A percentile compares a stretch with the other conserved stretches of the same genome.
phyloP scores from a whole-genome alignment of 2,888 invertebrate genomes.

The Brenthis ino region DNA sequence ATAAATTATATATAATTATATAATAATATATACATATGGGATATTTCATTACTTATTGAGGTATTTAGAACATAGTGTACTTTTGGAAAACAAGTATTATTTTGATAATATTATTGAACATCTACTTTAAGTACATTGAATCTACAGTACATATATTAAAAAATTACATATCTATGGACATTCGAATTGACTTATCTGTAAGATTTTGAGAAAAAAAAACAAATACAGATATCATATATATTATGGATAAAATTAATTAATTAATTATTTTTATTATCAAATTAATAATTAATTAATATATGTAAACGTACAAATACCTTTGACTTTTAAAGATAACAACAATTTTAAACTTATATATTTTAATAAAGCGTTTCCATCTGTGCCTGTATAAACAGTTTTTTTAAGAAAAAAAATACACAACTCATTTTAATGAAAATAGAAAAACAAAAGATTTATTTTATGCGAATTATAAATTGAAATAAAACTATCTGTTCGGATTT shows the following conservation, averaged over 20 bases:
- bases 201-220: background rate
- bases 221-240: background rate
- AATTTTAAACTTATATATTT: conserved; percentile 19
- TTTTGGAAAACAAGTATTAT: conserved; percentile 1
- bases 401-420: background rate
- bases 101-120: conserved; percentile 2
- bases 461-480: too few relatives aligned
- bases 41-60: conserved; percentile 15
- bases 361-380: conserved; percentile 30
- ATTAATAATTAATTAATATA: background rate
- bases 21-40: conserved; percentile 15
- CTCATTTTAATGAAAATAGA: too few relatives aligned
- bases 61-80: conserved; percentile 19
- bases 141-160: conserved; percentile 22
- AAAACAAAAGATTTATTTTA: too few relatives aligned
- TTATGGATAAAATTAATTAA: background rate
- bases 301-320: background rate
- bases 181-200: conserved; percentile 19
- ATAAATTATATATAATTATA: conserved; percentile 11
- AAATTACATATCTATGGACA: conserved; percentile 26
- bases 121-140: conserved; percentile 13
- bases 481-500: too few relatives aligned
- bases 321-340: background rate
- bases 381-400: conserved; percentile 7
- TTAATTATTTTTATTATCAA: background rate